A percentile compares a stretch with the other conserved stretches of the same genome.
Conservation (phyloP, 2,113 vertebrate species). For the Plotosus lineatus region DNA sequence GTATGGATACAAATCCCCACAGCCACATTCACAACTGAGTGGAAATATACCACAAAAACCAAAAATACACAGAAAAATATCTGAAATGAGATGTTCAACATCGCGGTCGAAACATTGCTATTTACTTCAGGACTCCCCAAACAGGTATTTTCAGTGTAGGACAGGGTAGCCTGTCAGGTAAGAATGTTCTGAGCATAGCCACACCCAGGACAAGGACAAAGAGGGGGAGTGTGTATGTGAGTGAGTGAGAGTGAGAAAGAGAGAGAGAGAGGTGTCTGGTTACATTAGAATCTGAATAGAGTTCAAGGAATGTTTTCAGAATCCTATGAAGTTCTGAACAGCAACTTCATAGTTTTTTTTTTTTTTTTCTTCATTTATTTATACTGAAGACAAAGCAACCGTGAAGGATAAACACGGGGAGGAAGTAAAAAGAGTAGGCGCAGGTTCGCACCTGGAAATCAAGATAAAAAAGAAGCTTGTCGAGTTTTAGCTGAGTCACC, state of each 20-base stretch:
- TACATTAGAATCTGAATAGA: slow-evolving; percentile 25
- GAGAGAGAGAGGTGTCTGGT: slow-evolving; percentile 28
- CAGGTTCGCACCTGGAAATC: background rate
- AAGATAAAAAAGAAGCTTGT: background rate
- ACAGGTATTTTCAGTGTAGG: too few species aligned
- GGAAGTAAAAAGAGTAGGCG: background rate
- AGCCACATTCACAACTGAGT: too few species aligned
- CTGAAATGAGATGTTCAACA: background rate
- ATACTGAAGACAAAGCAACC: slow-evolving; percentile 3
- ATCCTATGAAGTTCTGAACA: background rate
- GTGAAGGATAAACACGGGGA: background rate
- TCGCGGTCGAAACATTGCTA: too few species aligned
- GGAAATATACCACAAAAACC: too few species aligned
- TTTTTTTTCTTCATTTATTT: background rate
- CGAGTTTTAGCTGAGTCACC: background rate
- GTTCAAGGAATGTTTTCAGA: background rate
- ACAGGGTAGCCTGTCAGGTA: background rate
- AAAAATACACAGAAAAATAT: too few species aligned
- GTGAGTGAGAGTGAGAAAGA: background rate
- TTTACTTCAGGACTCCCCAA: too few species aligned
- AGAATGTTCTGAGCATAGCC: background rate
- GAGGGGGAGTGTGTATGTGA: background rate
- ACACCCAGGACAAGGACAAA: background rate
- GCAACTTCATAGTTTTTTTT: background rate
- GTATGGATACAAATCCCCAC: too few species aligned